These are phyloP conservation scores for Heliconius hortense DNA, from an alignment of 2,888 invertebrate genomes.

Conservation along the genomic window DNA sequence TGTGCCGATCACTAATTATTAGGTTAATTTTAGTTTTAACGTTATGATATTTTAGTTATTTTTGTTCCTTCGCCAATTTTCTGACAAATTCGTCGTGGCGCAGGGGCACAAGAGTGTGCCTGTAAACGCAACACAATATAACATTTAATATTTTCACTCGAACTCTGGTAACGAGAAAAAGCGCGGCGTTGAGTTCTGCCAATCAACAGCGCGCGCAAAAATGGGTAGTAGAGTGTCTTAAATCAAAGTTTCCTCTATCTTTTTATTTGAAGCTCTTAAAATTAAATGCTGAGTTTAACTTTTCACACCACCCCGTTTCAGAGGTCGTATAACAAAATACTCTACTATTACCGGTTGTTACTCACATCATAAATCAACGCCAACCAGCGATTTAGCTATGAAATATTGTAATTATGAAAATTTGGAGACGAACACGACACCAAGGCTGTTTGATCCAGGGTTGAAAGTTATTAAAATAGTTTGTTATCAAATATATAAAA, in stretches of 20 bases:
- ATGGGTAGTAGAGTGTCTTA: background rate
- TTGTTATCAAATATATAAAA: background rate
- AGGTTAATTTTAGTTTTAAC: constrained; percentile 7
- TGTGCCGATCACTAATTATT: constrained; percentile 9
- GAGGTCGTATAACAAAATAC: background rate
- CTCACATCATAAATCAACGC: constrained; percentile 27
- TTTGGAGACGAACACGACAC: constrained; percentile 27
- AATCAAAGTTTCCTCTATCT: background rate
- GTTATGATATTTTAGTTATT: background rate
- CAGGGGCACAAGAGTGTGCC: too few relatives aligned
- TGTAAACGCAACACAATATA: too few relatives aligned
- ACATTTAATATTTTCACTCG: too few relatives aligned
- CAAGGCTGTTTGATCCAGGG: constrained; percentile 6
- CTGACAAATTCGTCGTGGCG: too few relatives aligned
- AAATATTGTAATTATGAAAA: constrained; percentile 28
- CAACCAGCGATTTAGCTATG: constrained; percentile 7
- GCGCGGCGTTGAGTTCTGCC: too few relatives aligned
- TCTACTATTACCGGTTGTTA: constrained; percentile 21
- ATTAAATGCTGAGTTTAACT: background rate
- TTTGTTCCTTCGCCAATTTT: too few relatives aligned
- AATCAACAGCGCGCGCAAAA: too few relatives aligned
- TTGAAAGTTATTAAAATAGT: constrained; percentile 1
- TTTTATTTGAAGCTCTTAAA: too few relatives aligned
- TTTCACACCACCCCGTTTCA: background rate
- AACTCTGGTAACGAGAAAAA: too few relatives aligned